Evolutionary conservation across 1,140 invertebrate species (phyloP), one percentile per base, ranked within the genome.

Genomic region (Arion vulgaris): DNA sequence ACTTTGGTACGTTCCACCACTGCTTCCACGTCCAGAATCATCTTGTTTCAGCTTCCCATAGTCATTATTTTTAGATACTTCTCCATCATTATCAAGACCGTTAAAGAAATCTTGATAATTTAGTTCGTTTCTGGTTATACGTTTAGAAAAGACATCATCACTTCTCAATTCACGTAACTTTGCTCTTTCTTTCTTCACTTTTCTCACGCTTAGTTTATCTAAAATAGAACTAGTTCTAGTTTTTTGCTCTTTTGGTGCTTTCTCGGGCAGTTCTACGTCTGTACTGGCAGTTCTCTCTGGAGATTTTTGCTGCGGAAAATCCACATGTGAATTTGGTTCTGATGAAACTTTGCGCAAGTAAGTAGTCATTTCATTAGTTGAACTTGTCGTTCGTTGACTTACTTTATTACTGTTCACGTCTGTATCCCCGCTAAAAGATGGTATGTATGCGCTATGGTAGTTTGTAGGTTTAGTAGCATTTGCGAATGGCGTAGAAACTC

Each of bases 101-200:
- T 81, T 86, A 62, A 82, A 86, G 66, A 89, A 87, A 66, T 88
- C 88, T 17, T 90, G 88, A 76, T 89, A 89, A 66, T 80, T 90
- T 26, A 89, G 81, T 51, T 87, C 90, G 74, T 80, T 83, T 82
- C 87, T 87, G 71, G 84, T 86, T 15, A 91, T 75, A 39, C 89
- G 80, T 26, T 87, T 89, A 0, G 90, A 90, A 80, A 91, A 91
- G 28, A 91, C 88, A 32, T 89, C 89, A 53, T 89, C 88, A 9
- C 86, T 85, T 75, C 87, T 85, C 26, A 91, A 80, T 38, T 86
- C 88, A 80, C 89, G 90, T 77, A 91, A 73, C 80, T 85, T 89
- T 0, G 90, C 90, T 36, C 90, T 62, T 72, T 90, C 90, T 68
- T 89, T 88, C 69, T 86, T 89, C 13, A 84, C 86, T 75, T 86